phyloP scores from a whole-genome alignment of 2,797 vertebrate genomes.

The Cynopterus sphinx region DNA sequence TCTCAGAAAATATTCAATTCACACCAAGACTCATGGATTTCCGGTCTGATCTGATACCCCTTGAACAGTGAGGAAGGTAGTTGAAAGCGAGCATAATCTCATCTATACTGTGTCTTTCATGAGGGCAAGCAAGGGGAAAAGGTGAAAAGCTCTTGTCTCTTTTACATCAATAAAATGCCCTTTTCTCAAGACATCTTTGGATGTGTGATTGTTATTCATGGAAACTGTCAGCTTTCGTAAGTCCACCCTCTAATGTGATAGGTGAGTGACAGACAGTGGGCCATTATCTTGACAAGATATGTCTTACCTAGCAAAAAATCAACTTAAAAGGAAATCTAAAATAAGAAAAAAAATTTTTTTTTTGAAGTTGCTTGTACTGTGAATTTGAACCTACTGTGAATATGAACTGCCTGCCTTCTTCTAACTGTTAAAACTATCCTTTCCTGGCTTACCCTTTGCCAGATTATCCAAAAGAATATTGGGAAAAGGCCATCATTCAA shows the following conservation, averaged over 20 bases:
- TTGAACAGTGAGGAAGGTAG: background rate
- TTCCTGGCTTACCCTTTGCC: background rate
- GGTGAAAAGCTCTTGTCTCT: background rate
- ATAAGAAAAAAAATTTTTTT: slow-evolving; percentile 13
- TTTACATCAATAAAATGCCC: slow-evolving; percentile 53
- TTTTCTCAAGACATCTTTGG: slow-evolving; percentile 48
- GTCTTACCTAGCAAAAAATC: slow-evolving; percentile 60
- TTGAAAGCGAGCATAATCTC: background rate
- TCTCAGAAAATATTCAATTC: background rate
- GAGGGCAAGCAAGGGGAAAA: slow-evolving; percentile 45
- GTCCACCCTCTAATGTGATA: slow-evolving; percentile 45
- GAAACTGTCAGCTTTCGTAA: slow-evolving; percentile 68
- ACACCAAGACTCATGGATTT: background rate
- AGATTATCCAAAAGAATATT: background rate
- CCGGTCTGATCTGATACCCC: background rate
- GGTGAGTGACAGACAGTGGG: slow-evolving; percentile 53
- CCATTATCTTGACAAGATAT: slow-evolving; percentile 58
- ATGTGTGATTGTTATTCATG: slow-evolving; percentile 68
- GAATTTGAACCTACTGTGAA: slow-evolving; percentile 33
- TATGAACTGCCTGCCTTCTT: background rate
- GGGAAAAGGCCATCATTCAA: background rate
- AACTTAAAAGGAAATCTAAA: slow-evolving; percentile 57
- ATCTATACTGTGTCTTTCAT: background rate
- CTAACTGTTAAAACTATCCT: background rate
- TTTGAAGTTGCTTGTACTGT: slow-evolving; percentile 34